phyloP scores from a whole-genome alignment of 2,888 invertebrate species.

The Dicyrtomina minuta region DNA sequence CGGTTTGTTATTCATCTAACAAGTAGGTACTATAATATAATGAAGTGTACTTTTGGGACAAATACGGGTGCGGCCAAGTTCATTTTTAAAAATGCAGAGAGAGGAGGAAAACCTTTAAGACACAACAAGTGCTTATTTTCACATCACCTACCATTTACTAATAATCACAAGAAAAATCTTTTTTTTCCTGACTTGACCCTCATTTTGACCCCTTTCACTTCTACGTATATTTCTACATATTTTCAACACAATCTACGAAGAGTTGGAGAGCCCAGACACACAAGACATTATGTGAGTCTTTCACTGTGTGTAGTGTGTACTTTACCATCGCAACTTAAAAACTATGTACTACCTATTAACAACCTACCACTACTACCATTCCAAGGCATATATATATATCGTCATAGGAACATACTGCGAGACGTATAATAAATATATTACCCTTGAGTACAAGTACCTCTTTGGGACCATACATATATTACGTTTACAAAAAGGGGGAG shows the following conservation, averaged over 20 bases:
- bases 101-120: background rate
- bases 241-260: background rate
- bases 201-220: conserved; percentile 21
- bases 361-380: too few species aligned
- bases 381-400: too few species aligned
- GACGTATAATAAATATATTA: too few species aligned
- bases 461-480: too few species aligned
- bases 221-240: background rate
- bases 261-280: background rate
- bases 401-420: too few species aligned
- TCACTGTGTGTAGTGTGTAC: too few species aligned
- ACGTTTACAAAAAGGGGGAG: too few species aligned
- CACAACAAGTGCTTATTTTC: conserved; percentile 23
- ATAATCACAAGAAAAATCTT: conserved; percentile 34
- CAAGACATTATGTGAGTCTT: too few species aligned
- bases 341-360: too few species aligned
- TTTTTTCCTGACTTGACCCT: conserved; percentile 17
- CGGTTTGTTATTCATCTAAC: background rate
- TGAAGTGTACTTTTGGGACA: conserved; percentile 14
- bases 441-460: too few species aligned
- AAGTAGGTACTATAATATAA: too few species aligned
- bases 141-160: conserved; percentile 31
- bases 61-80: conserved; percentile 24
- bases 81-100: conserved; percentile 14
- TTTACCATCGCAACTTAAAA: too few species aligned